Base-by-base conservation (phyloP, 2,888 invertebrate species). In the Mythimna albipuncta region DNA sequence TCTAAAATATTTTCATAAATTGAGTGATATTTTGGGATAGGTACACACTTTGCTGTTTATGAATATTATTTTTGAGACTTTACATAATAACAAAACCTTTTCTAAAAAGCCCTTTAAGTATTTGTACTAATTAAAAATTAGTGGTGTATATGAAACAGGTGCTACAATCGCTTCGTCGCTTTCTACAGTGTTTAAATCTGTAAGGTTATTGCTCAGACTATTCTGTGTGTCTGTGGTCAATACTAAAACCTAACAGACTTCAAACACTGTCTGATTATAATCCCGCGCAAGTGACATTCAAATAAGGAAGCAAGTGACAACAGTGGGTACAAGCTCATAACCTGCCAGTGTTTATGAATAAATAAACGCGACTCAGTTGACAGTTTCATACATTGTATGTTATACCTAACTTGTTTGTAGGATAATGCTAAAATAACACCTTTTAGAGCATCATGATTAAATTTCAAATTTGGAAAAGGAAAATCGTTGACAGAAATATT, bases 251-350 rank as follows among this genome's bases (percentile, higher is more conserved):
- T 55, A 44, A 69, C 65, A 62, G 47, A 63, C 19, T 57, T 69
- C 64, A 74, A 64, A 68, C 61, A 64, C 44, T 77, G 55, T 50
- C 57, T 74, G 75, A 78, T 79, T 74, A 80, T 82, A 80, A 84
- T 82, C 77, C 77, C 59, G 79, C 62, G 52, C 44, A 67, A 66
- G 41, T 79, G 44, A 55, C 75, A 35, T 68, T 61, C 63, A 62
- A 78, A 79, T 73, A 77, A 69, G 78, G 73, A 72, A 79, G 57
- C 58, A 11, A 44, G 58, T 69, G 77, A 77, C 72, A 68, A 58
- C 44, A 64, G 59, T 59, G 10, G 26, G 52, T 63, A 75, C 58
- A 68, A 62, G 65, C 19, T 81, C 61, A 50, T 68, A 82, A 74
- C 77, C 58, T 47, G 55, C 62, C 55, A 62, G 66, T 71, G 47